Percentiles rank a stretch among this genome's conserved stretches.
Conservation (phyloP, 1,140 invertebrate species). For the Leptinotarsa texana region DNA sequence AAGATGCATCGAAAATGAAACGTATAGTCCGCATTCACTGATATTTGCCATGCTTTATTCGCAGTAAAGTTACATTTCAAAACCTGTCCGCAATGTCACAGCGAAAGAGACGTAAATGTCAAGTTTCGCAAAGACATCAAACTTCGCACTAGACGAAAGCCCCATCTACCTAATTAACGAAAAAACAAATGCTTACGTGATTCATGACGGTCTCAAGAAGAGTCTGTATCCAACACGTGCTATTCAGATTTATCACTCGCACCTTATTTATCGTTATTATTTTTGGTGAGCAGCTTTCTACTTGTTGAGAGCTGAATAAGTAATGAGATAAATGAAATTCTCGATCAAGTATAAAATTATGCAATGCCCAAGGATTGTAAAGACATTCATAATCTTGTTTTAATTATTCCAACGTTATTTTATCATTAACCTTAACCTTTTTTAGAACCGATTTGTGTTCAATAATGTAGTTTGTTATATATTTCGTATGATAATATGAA, state of each 20-base stretch:
- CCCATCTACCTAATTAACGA: neutral
- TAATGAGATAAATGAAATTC: conserved; percentile 20
- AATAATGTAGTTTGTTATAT: neutral
- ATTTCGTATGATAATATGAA: neutral
- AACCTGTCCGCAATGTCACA: no score
- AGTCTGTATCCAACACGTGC: neutral
- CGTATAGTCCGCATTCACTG: no score
- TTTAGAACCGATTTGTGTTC: neutral
- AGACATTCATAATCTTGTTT: conserved; percentile 17
- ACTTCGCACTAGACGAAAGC: neutral
- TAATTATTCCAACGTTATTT: conserved; percentile 14
- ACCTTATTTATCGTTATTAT: conserved; percentile 5
- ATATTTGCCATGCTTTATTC: no score
- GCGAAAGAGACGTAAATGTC: no score
- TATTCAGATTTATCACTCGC: neutral
- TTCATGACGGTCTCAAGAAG: conserved; percentile 7
- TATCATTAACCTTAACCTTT: conserved; percentile 21
- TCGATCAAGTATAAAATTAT: conserved; percentile 17
- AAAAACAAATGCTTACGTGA: neutral
- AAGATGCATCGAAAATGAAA: no score
- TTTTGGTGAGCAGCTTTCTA: conserved; percentile 12
- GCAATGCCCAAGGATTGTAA: conserved; percentile 12
- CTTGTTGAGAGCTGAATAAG: conserved; percentile 12
- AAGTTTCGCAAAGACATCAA: no score
- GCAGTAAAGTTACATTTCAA: no score